These are phyloP conservation scores for Dolichopus griseipennis DNA, from an alignment of 2,888 invertebrate species.

Conservation along the genomic window DNA sequence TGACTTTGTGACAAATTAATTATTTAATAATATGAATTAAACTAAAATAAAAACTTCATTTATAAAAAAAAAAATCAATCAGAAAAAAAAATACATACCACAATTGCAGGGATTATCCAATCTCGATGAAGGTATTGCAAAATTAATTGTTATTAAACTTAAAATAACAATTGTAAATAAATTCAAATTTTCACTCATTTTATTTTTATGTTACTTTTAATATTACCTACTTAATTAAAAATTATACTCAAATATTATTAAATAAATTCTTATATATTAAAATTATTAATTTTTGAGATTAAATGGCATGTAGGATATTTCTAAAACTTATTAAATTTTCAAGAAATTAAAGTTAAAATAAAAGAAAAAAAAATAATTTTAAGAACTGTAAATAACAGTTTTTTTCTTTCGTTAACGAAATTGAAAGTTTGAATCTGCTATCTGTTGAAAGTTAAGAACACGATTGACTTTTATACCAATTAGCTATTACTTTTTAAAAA, in stretches of 20 bases:
- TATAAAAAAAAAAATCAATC: too few relatives aligned
- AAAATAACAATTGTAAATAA: constrained; percentile 3
- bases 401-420: constrained; percentile 19
- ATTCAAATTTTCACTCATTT: constrained; percentile 10
- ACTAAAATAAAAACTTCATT: neutral
- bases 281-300: neutral
- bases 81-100: constrained; percentile 20
- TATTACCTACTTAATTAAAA: neutral
- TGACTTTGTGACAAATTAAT: too few relatives aligned
- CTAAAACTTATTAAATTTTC: too few relatives aligned
- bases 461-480: constrained; percentile 26
- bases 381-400: too few relatives aligned
- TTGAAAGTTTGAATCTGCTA: constrained; percentile 18
- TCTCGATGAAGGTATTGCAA: constrained; percentile 22
- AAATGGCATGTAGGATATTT: neutral
- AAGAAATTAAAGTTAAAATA: too few relatives aligned
- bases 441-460: constrained; percentile 25
- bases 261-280: too few relatives aligned
- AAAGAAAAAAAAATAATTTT: too few relatives aligned
- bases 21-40: neutral
- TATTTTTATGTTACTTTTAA: constrained; percentile 15
- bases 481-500: constrained; percentile 23
- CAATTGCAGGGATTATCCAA: constrained; percentile 23
- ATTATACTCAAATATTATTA: neutral
- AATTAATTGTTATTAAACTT: constrained; percentile 14